phyloP scores from a whole-genome alignment of 2,113 vertebrate genomes.

The Heloderma charlesbogerti region DNA sequence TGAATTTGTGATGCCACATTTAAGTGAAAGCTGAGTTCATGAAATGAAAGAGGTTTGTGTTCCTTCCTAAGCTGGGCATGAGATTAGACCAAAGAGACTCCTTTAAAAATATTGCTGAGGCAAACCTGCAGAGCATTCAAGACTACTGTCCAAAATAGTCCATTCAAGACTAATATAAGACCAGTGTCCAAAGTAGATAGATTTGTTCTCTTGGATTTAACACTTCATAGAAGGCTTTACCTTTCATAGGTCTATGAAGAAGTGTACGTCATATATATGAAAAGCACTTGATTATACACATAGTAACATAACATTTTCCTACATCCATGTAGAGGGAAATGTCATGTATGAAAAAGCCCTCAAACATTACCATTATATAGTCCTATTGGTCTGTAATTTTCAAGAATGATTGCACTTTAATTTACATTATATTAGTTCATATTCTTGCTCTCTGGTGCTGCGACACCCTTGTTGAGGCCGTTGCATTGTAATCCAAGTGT shows the following conservation, averaged over 20 bases:
- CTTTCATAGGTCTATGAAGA: no score
- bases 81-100: not conserved
- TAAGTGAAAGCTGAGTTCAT: not conserved
- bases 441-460: constrained; percentile 39
- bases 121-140: not conserved
- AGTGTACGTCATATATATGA: not conserved
- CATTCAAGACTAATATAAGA: not conserved
- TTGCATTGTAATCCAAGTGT: constrained; percentile 28
- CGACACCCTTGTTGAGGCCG: constrained; percentile 40
- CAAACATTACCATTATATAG: not conserved
- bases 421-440: not conserved
- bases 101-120: not conserved
- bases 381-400: not conserved
- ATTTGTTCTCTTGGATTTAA: not conserved
- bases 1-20: not conserved
- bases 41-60: not conserved
- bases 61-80: not conserved
- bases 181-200: not conserved
- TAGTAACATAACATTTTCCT: no score
- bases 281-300: not conserved
- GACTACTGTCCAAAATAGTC: no score
- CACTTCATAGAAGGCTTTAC: not conserved
- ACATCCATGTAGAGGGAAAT: not conserved
- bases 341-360: not conserved
- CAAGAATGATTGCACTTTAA: not conserved